Evolutionary conservation across 2,113 vertebrate species (phyloP), one percentile per base, ranked within the genome.

Genomic region (Alouatta palliata): DNA sequence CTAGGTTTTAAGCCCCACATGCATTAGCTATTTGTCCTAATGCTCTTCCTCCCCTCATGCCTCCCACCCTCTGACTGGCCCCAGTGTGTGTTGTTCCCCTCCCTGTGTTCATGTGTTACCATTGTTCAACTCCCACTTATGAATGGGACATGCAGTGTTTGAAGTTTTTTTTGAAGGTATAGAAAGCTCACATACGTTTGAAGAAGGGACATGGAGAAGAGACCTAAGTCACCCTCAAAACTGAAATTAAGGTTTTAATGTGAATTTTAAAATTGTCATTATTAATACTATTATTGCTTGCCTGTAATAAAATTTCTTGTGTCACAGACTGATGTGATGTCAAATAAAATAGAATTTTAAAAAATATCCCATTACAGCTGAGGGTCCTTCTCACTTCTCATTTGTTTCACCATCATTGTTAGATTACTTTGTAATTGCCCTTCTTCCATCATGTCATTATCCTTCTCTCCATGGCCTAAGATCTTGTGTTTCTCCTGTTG

Each of bases 251-350:
- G 68, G 4, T 83, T 66, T 47, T 73, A 83, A 89, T 82, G 43
- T 92, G 13, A 92, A 86, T 27, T 76, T n/a, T 85, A 88, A 84
- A 95, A 66, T 40, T 47, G 40, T 54, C 25, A 70, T 58, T 93
- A 77, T 40, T 49, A 79, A 9, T 68, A 80, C 40, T 88, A 56
- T 70, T 68, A 82, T 91, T 81, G 40, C 5, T 90, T 83, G 4
- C 13, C 25, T 83, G 37, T 82, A 93, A 86, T 93, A 87, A 80
- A 94, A 82, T 85, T 87, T 94, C 47, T 76, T 40, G 87, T 82
- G 58, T 91, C 66, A 87, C 25, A 91, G 73, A 91, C 35, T 45
- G 4, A 83, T 49, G 54, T 75, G 30, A 84, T 68, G 14, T 80
- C 76, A 83, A 95, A 52, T 79, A 49, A 68, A 58, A 37, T 52